Evolutionary conservation across 2,888 invertebrate genomes (phyloP).

Genomic region (Meiosimyza decipiens): DNA sequence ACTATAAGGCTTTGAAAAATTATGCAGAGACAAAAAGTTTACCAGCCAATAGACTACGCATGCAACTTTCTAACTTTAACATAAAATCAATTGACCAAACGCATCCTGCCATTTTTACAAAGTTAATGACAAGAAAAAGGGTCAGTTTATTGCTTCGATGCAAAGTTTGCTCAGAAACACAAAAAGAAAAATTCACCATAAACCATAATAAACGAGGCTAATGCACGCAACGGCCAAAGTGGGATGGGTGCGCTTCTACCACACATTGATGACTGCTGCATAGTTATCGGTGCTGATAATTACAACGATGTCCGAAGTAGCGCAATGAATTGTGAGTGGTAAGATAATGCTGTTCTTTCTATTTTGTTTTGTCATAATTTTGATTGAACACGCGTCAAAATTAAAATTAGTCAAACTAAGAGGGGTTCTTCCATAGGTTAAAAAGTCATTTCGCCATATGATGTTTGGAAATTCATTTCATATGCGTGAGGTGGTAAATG

Average conservation of each 20-base stretch:
- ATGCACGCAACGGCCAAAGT: neutral
- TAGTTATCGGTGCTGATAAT: neutral
- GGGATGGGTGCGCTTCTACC: too few relatives aligned
- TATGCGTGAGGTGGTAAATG: too few relatives aligned
- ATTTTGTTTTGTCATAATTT: slow-evolving; percentile 61
- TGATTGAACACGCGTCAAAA: slow-evolving; percentile 59
- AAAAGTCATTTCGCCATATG: too few relatives aligned
- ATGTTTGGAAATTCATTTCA: too few relatives aligned
- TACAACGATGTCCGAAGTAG: neutral
- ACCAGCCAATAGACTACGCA: neutral
- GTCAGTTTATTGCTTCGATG: neutral
- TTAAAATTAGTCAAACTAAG: neutral
- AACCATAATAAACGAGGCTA: slow-evolving; percentile 10
- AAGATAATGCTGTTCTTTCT: slow-evolving; percentile 25
- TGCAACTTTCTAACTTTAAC: slow-evolving; percentile 14
- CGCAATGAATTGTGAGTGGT: neutral
- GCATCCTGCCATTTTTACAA: slow-evolving; percentile 3
- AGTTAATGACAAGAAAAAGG: slow-evolving; percentile 1
- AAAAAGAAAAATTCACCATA: neutral
- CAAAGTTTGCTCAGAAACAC: neutral
- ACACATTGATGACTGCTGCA: neutral
- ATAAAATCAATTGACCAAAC: slow-evolving; percentile 17
- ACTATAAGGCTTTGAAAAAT: too few relatives aligned
- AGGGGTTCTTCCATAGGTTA: too few relatives aligned
- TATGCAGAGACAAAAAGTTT: too few relatives aligned